Evolutionary conservation across 2,888 invertebrate species (phyloP).

Genomic region (Neoaliturus tenellus): DNA sequence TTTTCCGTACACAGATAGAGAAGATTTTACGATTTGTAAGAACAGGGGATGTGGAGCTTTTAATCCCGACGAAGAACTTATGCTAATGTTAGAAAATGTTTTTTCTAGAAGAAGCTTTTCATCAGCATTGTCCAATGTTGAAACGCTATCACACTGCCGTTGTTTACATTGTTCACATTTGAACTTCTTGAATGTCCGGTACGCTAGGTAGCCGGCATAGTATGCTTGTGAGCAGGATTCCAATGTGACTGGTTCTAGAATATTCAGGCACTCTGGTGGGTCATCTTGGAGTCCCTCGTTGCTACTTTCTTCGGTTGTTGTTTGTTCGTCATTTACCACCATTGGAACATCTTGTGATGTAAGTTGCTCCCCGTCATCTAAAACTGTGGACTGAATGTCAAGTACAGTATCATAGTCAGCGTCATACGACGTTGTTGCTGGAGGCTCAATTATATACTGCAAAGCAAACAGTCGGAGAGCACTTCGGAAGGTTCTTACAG

Average conservation of each 20-base stretch:
- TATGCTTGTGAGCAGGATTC: conserved; percentile 56
- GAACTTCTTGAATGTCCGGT: conserved; percentile 36
- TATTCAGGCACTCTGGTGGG: neutral
- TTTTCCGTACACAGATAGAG: too few species aligned
- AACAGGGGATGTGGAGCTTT: too few species aligned
- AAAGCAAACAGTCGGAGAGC: neutral
- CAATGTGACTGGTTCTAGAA: neutral
- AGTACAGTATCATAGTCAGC: conserved; percentile 54
- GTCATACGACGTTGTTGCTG: conserved; percentile 29
- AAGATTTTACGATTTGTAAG: too few species aligned
- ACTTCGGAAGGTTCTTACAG: conserved; percentile 57
- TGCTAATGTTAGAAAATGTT: too few species aligned
- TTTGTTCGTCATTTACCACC: neutral
- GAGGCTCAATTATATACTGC: conserved; percentile 25
- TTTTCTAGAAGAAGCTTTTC: neutral
- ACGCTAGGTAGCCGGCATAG: conserved; percentile 55
- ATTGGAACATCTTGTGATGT: neutral
- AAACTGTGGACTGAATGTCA: neutral
- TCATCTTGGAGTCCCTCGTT: neutral
- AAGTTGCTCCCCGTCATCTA: neutral
- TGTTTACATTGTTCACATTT: conserved; percentile 42
- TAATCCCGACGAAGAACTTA: too few species aligned
- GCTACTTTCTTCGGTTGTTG: neutral
- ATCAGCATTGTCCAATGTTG: neutral
- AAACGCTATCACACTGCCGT: neutral